Conservation (phyloP, 2,888 invertebrate genomes). For the Eupithecia abbreviata region DNA sequence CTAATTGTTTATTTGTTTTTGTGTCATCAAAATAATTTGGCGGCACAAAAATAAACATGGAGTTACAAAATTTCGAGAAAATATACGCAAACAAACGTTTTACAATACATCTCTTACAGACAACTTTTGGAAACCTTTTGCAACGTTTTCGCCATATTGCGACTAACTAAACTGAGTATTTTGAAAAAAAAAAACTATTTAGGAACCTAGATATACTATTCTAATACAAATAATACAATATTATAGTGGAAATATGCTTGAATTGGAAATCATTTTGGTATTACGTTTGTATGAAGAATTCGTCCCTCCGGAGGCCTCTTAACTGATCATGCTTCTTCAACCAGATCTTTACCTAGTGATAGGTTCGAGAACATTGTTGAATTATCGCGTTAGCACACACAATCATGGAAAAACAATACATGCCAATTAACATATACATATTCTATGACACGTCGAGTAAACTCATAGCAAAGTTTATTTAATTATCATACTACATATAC, state of each 20-base stretch:
- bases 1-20: not conserved
- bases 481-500: not conserved
- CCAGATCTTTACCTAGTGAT: not conserved
- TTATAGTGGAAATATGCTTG: no score
- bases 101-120: no score
- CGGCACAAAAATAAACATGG: not conserved
- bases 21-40: not conserved
- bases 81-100: not conserved
- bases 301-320: no score
- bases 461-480: not conserved
- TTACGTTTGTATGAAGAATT: no score
- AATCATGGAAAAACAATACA: not conserved
- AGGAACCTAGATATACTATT: no score
- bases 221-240: no score
- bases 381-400: not conserved
- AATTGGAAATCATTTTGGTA: no score
- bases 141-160: not conserved
- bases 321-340: not conserved
- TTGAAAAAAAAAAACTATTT: no score
- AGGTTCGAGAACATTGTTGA: not conserved
- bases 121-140: no score
- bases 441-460: slow-evolving; percentile 3
- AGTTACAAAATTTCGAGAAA: not conserved
- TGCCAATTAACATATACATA: not conserved
- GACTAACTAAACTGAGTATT: no score